Evolutionary conservation across 2,888 invertebrate genomes (phyloP).

Genomic region (Chrysolina oricalcia): DNA sequence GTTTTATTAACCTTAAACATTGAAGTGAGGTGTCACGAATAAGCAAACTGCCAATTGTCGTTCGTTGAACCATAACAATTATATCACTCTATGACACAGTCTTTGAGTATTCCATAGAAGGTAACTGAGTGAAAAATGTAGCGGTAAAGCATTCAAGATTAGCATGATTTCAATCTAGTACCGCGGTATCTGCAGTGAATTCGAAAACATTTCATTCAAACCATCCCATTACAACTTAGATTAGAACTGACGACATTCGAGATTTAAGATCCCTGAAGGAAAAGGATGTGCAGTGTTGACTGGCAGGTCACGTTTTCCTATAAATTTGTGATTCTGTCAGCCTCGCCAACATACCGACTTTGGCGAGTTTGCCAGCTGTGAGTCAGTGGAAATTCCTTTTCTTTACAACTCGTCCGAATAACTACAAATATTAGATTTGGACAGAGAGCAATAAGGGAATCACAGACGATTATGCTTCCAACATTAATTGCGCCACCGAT

Average conservation of each 20-base stretch:
- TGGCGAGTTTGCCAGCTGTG: constrained; percentile 25
- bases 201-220: constrained; percentile 29
- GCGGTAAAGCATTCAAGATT: constrained; percentile 22
- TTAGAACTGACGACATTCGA: constrained; percentile 30
- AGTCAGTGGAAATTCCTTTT: constrained; percentile 37
- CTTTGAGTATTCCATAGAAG: constrained; percentile 27
- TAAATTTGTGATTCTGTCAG: constrained; percentile 41
- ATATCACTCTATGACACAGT: neutral
- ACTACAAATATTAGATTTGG: neutral
- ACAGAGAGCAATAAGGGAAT: too few relatives aligned
- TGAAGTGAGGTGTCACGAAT: neutral
- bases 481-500: too few relatives aligned
- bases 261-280: constrained; percentile 29
- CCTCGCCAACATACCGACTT: constrained; percentile 25
- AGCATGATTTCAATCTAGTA: constrained; percentile 27
- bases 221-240: constrained; percentile 33
- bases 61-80: constrained; percentile 10
- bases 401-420: neutral
- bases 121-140: neutral
- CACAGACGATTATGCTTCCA: too few relatives aligned
- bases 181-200: constrained; percentile 4
- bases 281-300: constrained; percentile 28
- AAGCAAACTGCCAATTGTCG: constrained; percentile 9
- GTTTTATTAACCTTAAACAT: neutral
- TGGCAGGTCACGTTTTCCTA: constrained; percentile 42